Evolutionary conservation across 2,888 invertebrate genomes (phyloP).

Genomic region (Matsumyia berberina): DNA sequence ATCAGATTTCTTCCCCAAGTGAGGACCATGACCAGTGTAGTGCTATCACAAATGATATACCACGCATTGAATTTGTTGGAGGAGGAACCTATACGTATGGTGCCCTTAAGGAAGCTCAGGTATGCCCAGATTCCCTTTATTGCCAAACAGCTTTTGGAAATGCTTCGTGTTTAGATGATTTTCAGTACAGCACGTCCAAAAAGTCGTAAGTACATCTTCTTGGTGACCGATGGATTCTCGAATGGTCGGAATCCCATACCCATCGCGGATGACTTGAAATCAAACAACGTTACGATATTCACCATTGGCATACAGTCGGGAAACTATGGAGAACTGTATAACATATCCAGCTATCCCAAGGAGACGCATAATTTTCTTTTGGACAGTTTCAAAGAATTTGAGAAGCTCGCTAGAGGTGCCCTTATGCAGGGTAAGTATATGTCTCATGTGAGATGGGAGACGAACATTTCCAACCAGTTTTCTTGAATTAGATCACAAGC

Average conservation of each 20-base stretch:
- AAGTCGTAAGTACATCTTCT: conserved; percentile 87
- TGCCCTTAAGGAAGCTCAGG: conserved; percentile 88
- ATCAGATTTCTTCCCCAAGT: conserved; percentile 86
- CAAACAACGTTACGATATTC: conserved; percentile 85
- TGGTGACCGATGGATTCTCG: conserved; percentile 90
- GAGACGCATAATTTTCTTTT: conserved; percentile 88
- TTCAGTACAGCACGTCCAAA: conserved; percentile 84
- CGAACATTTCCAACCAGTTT: background rate
- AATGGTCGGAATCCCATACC: conserved; percentile 89
- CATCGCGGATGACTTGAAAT: conserved; percentile 86
- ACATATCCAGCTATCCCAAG: conserved; percentile 87
- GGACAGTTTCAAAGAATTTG: conserved; percentile 89
- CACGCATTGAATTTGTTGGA: conserved; percentile 87
- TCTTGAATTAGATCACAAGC: conserved; percentile 85
- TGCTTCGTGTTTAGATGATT: conserved; percentile 83
- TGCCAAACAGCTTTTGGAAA: background rate
- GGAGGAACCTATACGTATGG: conserved; percentile 89
- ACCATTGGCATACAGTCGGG: conserved; percentile 87
- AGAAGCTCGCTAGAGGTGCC: conserved; percentile 88
- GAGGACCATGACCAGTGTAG: conserved; percentile 87
- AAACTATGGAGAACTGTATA: conserved; percentile 87
- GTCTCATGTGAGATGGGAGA: background rate
- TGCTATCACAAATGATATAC: conserved; percentile 87
- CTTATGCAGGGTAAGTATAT: conserved; percentile 86
- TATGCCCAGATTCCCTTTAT: conserved; percentile 78